Evolutionary conservation across 2,888 invertebrate species (phyloP).

Genomic region (Euzophera pinguis): DNA sequence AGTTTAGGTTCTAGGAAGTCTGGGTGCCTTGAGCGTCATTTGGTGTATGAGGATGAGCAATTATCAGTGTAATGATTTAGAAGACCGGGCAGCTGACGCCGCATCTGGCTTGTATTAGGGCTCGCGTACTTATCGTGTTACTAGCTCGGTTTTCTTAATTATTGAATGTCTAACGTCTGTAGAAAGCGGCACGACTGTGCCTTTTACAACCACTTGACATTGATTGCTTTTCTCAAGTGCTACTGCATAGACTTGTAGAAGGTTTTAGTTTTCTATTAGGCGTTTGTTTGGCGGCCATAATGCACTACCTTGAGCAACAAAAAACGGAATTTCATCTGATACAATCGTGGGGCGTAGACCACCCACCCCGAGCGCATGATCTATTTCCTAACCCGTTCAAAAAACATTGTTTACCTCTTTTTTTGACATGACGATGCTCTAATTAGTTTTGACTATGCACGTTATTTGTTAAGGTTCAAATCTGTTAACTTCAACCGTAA

Average conservation of each 20-base stretch:
- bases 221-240: slow-evolving; percentile 38
- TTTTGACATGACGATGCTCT: slow-evolving; percentile 43
- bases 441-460: slow-evolving; percentile 33
- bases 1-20: neutral
- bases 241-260: slow-evolving; percentile 16
- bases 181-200: slow-evolving; percentile 15
- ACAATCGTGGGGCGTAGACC: slow-evolving; percentile 51
- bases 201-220: slow-evolving; percentile 40
- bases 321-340: slow-evolving; percentile 51
- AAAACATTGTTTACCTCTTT: slow-evolving; percentile 29
- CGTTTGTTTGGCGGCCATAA: slow-evolving; percentile 35
- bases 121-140: slow-evolving; percentile 39
- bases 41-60: slow-evolving; percentile 58
- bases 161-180: slow-evolving; percentile 17
- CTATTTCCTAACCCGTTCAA: slow-evolving; percentile 37
- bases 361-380: slow-evolving; percentile 47
- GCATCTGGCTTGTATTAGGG: slow-evolving; percentile 64
- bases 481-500: slow-evolving; percentile 1
- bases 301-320: slow-evolving; percentile 32
- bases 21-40: slow-evolving; percentile 43
- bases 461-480: slow-evolving; percentile 14
- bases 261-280: slow-evolving; percentile 41
- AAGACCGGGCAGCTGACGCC: slow-evolving; percentile 60
- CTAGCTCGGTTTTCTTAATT: slow-evolving; percentile 44
- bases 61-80: slow-evolving; percentile 71